Conservation (phyloP, 1,140 invertebrate species). For the Apis cerana region DNA sequence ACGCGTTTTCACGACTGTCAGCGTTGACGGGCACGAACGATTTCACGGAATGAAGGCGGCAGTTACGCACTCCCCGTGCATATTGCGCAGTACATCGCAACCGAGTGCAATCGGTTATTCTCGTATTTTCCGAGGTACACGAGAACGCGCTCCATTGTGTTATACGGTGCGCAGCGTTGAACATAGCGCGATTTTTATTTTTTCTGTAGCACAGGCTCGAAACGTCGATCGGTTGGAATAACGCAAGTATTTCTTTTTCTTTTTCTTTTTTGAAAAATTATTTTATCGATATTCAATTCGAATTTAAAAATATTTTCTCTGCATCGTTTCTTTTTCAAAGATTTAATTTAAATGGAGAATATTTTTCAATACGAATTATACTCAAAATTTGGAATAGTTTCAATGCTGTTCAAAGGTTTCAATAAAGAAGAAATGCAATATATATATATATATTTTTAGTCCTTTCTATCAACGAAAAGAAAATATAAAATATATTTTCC, state of each 20-base stretch:
- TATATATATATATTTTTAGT: not conserved
- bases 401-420: too few species aligned
- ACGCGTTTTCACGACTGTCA: slow-evolving; percentile 17
- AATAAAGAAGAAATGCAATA: not conserved
- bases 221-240: not conserved
- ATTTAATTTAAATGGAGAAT: not conserved
- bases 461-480: too few species aligned
- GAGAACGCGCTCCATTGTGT: not conserved
- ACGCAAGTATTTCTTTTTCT: not conserved
- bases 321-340: too few species aligned
- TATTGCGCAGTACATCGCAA: not conserved
- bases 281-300: not conserved
- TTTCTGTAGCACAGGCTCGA: not conserved
- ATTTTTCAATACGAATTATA: too few species aligned
- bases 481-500: too few species aligned
- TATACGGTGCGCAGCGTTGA: not conserved
- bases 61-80: not conserved
- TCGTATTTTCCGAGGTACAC: not conserved
- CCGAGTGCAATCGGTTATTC: not conserved
- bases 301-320: not conserved
- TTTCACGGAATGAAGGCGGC: slow-evolving; percentile 9
- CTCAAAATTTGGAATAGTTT: too few species aligned
- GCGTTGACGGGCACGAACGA: slow-evolving; percentile 9
- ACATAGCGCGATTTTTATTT: not conserved
- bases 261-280: not conserved